Evolutionary conservation across 2,113 vertebrate species (phyloP).

Genomic region (Myrmecobius fasciatus): DNA sequence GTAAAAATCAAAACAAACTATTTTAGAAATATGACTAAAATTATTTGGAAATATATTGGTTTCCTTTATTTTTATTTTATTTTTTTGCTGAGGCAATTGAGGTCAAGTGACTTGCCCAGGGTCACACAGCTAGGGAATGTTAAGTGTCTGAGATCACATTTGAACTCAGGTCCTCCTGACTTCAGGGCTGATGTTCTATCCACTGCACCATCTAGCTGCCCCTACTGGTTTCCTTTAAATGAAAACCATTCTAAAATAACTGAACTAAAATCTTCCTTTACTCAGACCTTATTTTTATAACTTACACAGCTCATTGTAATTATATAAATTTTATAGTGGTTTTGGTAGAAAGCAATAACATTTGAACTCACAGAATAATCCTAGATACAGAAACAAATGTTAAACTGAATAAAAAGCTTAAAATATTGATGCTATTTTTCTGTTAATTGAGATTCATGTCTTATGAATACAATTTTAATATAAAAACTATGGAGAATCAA

Average conservation of each 20-base stretch:
- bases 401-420: background rate
- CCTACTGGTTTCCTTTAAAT: background rate
- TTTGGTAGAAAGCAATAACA: background rate
- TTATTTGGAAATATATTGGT: background rate
- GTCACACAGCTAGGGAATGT: no score
- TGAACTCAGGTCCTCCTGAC: no score
- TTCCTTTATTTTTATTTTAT: no score
- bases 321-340: background rate
- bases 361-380: no score
- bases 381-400: no score
- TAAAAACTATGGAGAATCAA: background rate
- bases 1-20: background rate
- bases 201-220: no score
- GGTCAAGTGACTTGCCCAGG: no score
- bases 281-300: background rate
- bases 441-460: background rate
- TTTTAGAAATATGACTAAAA: background rate
- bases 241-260: slow-evolving; percentile 10
- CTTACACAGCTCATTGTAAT: background rate
- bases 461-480: background rate
- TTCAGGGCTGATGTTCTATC: no score
- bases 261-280: slow-evolving; percentile 5
- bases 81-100: no score
- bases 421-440: background rate
- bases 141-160: no score